Base-by-base conservation (phyloP, 2,113 vertebrate genomes). In the Platichthys flesus region DNA sequence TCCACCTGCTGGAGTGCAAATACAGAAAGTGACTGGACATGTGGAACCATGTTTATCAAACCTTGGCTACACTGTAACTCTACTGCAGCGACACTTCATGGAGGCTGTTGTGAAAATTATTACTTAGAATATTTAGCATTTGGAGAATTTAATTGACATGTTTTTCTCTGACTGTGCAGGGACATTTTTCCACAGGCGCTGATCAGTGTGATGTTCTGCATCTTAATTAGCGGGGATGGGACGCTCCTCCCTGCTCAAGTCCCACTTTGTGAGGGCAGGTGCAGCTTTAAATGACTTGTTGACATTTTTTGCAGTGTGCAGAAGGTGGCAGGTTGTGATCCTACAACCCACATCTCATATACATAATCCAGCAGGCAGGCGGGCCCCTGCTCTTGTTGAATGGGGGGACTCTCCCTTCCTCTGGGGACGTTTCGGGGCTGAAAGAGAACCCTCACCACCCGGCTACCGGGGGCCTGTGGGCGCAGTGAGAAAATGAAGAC, bases 401-500 rank as follows among this genome's bases (percentile, higher is more conserved):
- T 90, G 51, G 85, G 86, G 64, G 81, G 40, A 37, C 71, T 80
- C 88, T 87, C 90, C 82, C 79, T 90, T 92, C 80, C 85, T 89
- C 86, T 79, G 82, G 90, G 88, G 89, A 89, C n/a, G 18, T 90
- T 87, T 82, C 67, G 70, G 88, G 77, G 69, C 87, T 90, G 90
- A 90, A 93, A 91, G 89, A 85, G 90, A 91, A 67, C 64, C 88
- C 83, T 87, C 85, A 63, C 71, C 88, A 89, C 88, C 86, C 79
- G 74, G 76, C 84, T 87, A 67, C 78, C 62, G 82, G 87, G 88
- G 90, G 90, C 86, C 92, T 71, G 83, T 91, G 91, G 91, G 91
- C 88, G 75, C 93, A 94, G 94, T 94, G 94, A 95, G 94, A 95
- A 95, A 94, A 94, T 94, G 93, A 94, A 95, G 94, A 94, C 94